Base-by-base conservation (phyloP, 2,797 vertebrate species). In the Sternarchorhynchus goeldii region DNA sequence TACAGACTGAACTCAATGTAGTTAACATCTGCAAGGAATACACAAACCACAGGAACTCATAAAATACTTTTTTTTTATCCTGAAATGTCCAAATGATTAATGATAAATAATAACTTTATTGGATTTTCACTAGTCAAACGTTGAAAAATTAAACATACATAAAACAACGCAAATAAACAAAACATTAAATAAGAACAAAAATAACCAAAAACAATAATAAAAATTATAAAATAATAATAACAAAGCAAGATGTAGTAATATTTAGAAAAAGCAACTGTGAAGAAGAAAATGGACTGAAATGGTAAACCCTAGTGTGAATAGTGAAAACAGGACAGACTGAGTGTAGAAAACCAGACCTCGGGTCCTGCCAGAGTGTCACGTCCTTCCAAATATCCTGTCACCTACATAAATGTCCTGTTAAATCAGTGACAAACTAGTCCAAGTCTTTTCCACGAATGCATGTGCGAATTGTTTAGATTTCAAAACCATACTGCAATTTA, bases 71-170 rank as follows among this genome's bases (percentile, higher is more conserved):
- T 39, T 39, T 45, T 45, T 45, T 45, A 45, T 8, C 59, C 14
- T 12, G 31, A 62, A 29, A 31, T 31, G 4, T 62, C 59, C 59
- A 62, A 62, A 62, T 29, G 12, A 62, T 62, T 45, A 17, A 62
- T 62, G 25, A 31, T 29, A 62, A 63, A 63, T 63, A 17, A 32
- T 29, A 8, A 34, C 32, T 63, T 63, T 32, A 63, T 63, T 63
- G 17, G 31, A 25, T 18, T 63, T 14, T 17, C 7, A 36, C n/a
- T 7, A 8, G 16, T 8, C 5, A 36, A 17, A 36, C 14, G 12
- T 31, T 62, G 31, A 36, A 36, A 64, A 63, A 4, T 34, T 1
- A 62, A 62, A 32, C 21, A 31, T 16, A 31, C 16, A 60, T 16
- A 5, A 60, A 60, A 16, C 31, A 31, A 60, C 31, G 2, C 7